phyloP scores from a whole-genome alignment of 2,888 invertebrate species.

The Pecten maximus region DNA sequence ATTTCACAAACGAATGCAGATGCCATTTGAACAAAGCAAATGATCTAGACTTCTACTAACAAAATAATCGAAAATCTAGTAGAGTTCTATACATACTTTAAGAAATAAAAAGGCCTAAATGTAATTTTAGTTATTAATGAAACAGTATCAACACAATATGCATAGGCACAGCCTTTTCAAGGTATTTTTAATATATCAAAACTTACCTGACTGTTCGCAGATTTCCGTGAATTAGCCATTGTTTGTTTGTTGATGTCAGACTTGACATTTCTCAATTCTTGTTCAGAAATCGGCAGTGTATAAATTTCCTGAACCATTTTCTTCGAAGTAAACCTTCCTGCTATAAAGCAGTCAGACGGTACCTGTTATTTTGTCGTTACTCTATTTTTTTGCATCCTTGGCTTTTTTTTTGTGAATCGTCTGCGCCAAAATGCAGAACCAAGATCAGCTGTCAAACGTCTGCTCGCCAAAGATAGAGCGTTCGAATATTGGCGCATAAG shows the following conservation, averaged over 20 bases:
- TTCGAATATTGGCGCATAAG: conserved; percentile 70
- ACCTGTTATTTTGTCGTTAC: background rate
- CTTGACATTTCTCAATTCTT: background rate
- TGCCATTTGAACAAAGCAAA: too few relatives aligned
- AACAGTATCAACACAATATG: too few relatives aligned
- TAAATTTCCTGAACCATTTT: conserved; percentile 38
- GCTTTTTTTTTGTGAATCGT: conserved; percentile 19
- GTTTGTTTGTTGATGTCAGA: background rate
- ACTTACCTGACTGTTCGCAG: background rate
- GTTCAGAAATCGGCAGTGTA: conserved; percentile 13
- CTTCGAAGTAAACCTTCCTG: background rate
- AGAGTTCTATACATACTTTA: too few relatives aligned
- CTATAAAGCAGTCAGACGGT: conserved; percentile 42
- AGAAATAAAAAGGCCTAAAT: too few relatives aligned
- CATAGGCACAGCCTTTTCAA: too few relatives aligned
- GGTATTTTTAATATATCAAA: background rate
- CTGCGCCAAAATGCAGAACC: conserved; percentile 39
- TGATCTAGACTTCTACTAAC: too few relatives aligned
- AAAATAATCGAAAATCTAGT: too few relatives aligned
- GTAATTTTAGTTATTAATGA: too few relatives aligned
- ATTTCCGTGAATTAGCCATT: background rate
- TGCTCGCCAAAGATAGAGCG: conserved; percentile 15
- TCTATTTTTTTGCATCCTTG: conserved; percentile 41
- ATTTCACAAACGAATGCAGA: too few relatives aligned
- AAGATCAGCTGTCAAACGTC: conserved; percentile 63